Percentiles rank a stretch among this genome's conserved stretches.
Evolutionary conservation across 2,113 vertebrate genomes (phyloP).

Genomic region (Mormyrus lacerda): DNA sequence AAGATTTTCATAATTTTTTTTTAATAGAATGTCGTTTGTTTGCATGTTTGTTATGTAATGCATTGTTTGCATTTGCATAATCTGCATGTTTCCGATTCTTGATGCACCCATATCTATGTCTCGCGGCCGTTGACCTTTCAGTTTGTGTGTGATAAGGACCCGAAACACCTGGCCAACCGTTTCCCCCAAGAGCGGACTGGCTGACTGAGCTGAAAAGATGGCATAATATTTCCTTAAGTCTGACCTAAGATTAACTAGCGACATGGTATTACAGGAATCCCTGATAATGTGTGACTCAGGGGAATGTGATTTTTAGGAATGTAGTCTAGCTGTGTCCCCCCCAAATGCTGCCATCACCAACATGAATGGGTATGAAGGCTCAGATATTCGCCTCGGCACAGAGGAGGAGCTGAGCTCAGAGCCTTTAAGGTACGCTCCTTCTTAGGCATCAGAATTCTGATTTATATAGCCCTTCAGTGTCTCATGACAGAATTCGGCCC

Average conservation of each 20-base stretch:
- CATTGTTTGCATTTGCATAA: no score
- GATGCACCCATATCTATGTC: background rate
- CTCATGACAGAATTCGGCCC: background rate
- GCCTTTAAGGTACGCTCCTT: background rate
- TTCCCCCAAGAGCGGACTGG: background rate
- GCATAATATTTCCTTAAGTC: background rate
- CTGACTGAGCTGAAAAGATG: background rate
- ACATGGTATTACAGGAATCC: background rate
- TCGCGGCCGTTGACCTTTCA: background rate
- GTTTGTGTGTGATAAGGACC: background rate
- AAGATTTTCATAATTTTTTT: background rate
- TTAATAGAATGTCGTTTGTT: background rate
- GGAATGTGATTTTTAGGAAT: background rate
- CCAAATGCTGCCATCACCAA: background rate
- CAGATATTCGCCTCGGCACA: background rate
- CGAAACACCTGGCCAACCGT: background rate
- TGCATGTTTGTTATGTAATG: background rate
- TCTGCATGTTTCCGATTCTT: background rate
- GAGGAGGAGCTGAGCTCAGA: background rate
- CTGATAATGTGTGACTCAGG: background rate
- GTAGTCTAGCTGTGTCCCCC: background rate
- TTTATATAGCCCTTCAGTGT: background rate
- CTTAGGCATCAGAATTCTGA: background rate
- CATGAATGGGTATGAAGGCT: background rate
- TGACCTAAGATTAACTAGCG: background rate